phyloP scores from a whole-genome alignment of 2,113 vertebrate species.

The Rhinoderma darwinii region DNA sequence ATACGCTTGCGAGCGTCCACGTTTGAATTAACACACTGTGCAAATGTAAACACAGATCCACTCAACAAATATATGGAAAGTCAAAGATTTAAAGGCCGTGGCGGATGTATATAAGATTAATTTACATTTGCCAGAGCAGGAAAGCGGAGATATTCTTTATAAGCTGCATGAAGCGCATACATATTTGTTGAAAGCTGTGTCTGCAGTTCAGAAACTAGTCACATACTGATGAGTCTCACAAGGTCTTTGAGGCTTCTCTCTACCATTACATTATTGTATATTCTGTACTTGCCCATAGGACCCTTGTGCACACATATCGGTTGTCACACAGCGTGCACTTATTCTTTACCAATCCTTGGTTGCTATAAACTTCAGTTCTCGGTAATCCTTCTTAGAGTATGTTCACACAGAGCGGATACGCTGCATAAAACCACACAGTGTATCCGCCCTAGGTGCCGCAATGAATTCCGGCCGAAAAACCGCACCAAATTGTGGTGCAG shows the following conservation, averaged over 20 bases:
- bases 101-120: constrained; percentile 21
- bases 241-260: neutral
- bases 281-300: too few species aligned
- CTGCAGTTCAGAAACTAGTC: neutral
- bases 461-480: too few species aligned
- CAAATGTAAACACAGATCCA: constrained; percentile 54
- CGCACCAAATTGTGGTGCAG: too few species aligned
- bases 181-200: constrained; percentile 13
- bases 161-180: constrained; percentile 24
- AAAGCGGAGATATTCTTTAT: constrained; percentile 12
- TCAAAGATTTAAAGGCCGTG: constrained; percentile 47
- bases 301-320: neutral
- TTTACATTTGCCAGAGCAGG: constrained; percentile 26
- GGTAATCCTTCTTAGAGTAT: neutral
- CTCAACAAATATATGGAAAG: constrained; percentile 38
- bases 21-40: constrained; percentile 34
- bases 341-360: neutral
- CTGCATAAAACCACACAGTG: too few species aligned
- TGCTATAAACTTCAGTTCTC: neutral
- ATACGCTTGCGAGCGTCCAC: neutral
- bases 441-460: too few species aligned
- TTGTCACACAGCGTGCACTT: neutral
- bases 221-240: constrained; percentile 12
- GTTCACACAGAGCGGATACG: too few species aligned
- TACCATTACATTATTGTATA: neutral